A percentile compares a stretch with the other conserved stretches of the same genome.
Evolutionary conservation across 1,140 invertebrate genomes (phyloP).

Genomic region (Philopotamus ludificatus): DNA sequence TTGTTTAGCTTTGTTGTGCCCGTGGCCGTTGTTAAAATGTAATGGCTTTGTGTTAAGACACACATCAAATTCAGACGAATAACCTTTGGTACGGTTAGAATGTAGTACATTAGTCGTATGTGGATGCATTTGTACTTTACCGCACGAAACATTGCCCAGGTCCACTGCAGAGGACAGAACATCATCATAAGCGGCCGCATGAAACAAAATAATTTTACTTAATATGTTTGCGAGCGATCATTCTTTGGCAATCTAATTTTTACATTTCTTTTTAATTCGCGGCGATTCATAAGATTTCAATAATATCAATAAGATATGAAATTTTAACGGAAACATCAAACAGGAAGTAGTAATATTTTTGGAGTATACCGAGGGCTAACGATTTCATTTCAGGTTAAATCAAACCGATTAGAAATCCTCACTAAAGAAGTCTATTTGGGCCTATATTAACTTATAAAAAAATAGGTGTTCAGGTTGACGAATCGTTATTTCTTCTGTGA

Average conservation of each 20-base stretch:
- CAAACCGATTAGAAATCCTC: too few species aligned
- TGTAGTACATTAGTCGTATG: conserved; percentile 57
- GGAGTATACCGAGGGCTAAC: too few species aligned
- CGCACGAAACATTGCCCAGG: conserved; percentile 60
- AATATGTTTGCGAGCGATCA: too few species aligned
- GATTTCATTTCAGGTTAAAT: too few species aligned
- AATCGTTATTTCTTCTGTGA: too few species aligned
- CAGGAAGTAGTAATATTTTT: too few species aligned
- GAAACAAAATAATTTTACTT: conserved; percentile 52
- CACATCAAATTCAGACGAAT: conserved; percentile 38
- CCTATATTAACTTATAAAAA: too few species aligned
- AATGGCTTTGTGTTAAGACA: conserved; percentile 39
- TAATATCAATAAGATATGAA: background rate
- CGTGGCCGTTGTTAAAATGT: conserved; percentile 22
- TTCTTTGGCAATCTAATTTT: too few species aligned
- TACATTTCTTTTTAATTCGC: too few species aligned
- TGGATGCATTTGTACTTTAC: conserved; percentile 66
- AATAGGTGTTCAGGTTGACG: too few species aligned
- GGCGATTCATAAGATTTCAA: conserved; percentile 22
- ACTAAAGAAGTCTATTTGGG: too few species aligned
- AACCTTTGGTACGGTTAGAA: conserved; percentile 45
- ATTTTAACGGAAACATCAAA: background rate
- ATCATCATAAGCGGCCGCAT: conserved; percentile 58
- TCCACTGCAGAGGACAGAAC: conserved; percentile 62
- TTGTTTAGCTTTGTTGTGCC: conserved; percentile 35